A percentile compares a stretch with the other conserved stretches of the same genome.
These are phyloP conservation scores for Xyrichtys novacula DNA, from an alignment of 2,797 vertebrate species.

Conservation along the genomic window DNA sequence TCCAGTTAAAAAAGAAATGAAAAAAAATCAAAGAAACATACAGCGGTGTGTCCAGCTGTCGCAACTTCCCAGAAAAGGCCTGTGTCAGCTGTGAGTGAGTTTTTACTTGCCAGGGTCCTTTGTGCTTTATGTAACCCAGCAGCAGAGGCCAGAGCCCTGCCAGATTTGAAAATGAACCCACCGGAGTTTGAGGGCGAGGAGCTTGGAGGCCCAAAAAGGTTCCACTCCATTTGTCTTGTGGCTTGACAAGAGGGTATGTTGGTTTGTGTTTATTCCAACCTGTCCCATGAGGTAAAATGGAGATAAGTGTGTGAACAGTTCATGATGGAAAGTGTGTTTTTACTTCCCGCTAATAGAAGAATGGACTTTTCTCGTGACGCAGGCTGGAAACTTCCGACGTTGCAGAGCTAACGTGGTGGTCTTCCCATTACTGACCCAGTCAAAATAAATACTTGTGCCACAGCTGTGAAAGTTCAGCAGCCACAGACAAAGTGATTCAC, in stretches of 20 bases:
- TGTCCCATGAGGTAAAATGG: constrained; percentile 1
- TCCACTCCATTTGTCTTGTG: not conserved
- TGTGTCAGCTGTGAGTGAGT: not conserved
- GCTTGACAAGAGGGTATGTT: not conserved
- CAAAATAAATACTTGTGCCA: constrained; percentile 33
- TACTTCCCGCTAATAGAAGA: constrained; percentile 13
- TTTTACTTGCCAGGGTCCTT: constrained; percentile 20
- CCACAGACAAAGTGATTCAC: constrained; percentile 33
- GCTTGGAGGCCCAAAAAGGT: not conserved
- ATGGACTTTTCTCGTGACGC: constrained; percentile 33
- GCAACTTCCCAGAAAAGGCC: constrained; percentile 44
- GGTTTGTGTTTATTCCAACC: constrained; percentile 18
- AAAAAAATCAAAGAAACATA: not conserved
- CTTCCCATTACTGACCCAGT: not conserved
- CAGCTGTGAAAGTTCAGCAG: not conserved
- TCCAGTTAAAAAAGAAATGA: constrained; percentile 13
- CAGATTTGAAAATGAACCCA: constrained; percentile 15
- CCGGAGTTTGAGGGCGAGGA: not conserved
- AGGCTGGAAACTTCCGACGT: constrained; percentile 39
- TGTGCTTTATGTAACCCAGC: constrained; percentile 10
- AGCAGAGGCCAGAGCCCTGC: constrained; percentile 9
- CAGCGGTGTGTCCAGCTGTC: constrained; percentile 15
- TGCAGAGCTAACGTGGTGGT: not conserved
- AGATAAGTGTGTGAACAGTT: constrained; percentile 2
- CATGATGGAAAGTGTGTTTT: constrained; percentile 38